phyloP scores from a whole-genome alignment of 2,888 invertebrate genomes.

The Clostera curtula region DNA sequence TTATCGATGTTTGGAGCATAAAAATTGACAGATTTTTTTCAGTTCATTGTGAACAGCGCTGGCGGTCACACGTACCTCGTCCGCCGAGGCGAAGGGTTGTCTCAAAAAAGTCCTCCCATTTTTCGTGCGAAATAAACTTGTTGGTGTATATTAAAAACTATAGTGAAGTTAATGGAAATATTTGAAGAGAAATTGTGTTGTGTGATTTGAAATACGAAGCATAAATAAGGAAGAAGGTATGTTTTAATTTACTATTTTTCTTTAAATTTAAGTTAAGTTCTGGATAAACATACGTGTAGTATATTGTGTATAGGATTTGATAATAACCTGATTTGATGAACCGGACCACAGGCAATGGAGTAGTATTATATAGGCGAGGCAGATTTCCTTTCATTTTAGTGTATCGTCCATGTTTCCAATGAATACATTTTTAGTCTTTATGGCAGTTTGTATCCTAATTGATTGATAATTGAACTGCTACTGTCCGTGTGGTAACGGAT shows the following conservation, averaged over 20 bases:
- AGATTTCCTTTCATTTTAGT: too few relatives aligned
- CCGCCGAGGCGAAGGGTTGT: conserved; percentile 46
- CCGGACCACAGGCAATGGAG: too few relatives aligned
- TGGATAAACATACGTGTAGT: background rate
- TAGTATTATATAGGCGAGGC: too few relatives aligned
- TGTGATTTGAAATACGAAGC: conserved; percentile 27
- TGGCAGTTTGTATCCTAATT: too few relatives aligned
- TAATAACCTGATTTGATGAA: too few relatives aligned
- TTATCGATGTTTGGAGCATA: conserved; percentile 73
- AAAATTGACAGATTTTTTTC: conserved; percentile 76
- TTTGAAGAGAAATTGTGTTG: conserved; percentile 32
- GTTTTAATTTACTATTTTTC: conserved; percentile 7
- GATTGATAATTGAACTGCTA: too few relatives aligned
- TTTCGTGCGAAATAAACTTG: conserved; percentile 23
- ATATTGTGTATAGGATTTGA: too few relatives aligned
- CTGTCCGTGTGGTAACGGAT: too few relatives aligned
- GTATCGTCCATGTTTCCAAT: too few relatives aligned
- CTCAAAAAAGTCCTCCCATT: conserved; percentile 33
- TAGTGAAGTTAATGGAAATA: conserved; percentile 32
- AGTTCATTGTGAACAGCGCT: conserved; percentile 60
- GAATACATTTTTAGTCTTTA: too few relatives aligned
- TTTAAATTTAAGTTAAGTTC: conserved; percentile 1
- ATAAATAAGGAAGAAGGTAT: conserved; percentile 26
- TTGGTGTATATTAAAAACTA: conserved; percentile 21
- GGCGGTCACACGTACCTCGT: conserved; percentile 36